A percentile compares a stretch with the other conserved stretches of the same genome.
Conservation (phyloP, 2,888 invertebrate genomes). For the Troilus luridus region DNA sequence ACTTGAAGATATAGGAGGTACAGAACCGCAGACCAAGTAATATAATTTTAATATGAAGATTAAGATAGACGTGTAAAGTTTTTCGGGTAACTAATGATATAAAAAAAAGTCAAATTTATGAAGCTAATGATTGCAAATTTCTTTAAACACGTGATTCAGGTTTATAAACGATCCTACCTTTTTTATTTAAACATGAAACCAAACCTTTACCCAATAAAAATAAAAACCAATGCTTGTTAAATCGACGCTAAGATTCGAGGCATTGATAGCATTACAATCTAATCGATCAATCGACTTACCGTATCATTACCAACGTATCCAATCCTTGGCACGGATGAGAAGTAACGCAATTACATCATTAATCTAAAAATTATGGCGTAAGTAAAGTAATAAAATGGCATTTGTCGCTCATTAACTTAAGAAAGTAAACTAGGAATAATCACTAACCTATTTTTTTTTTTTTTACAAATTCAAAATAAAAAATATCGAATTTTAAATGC, state of each 20-base stretch:
- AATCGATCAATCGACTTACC: neutral
- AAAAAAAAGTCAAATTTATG: too few relatives aligned
- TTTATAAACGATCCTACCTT: too few relatives aligned
- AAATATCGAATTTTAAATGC: too few relatives aligned
- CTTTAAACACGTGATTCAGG: too few relatives aligned
- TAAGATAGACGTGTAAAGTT: too few relatives aligned
- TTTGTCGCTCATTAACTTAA: neutral
- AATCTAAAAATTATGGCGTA: neutral
- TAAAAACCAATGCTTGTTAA: neutral
- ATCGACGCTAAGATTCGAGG: neutral
- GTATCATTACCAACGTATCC: conserved; percentile 11
- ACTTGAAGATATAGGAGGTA: too few relatives aligned
- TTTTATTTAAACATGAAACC: neutral
- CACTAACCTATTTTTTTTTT: too few relatives aligned
- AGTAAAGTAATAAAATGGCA: neutral
- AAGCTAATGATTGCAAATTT: too few relatives aligned
- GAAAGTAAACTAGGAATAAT: neutral
- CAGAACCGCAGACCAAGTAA: too few relatives aligned
- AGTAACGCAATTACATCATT: neutral
- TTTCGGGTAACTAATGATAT: too few relatives aligned
- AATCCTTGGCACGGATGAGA: neutral
- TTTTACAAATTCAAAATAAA: too few relatives aligned
- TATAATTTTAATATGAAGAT: too few relatives aligned
- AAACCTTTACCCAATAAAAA: neutral
- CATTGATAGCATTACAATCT: neutral